Percentiles rank a stretch among this genome's conserved stretches.
Evolutionary conservation across 2,797 vertebrate genomes (phyloP).

Genomic region (Ctenosaura bakeri): DNA sequence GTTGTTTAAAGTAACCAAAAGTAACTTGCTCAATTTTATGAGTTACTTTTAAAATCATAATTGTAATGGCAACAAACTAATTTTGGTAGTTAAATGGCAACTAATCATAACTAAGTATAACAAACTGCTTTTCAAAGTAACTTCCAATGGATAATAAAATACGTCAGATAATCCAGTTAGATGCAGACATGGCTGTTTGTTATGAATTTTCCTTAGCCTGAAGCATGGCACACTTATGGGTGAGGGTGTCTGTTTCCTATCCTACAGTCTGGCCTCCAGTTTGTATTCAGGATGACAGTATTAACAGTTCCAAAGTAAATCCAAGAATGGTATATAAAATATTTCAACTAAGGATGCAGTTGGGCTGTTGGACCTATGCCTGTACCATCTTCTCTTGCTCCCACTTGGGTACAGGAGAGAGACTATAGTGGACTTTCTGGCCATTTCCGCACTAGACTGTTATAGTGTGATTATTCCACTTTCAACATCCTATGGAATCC

Average conservation of each 20-base stretch:
- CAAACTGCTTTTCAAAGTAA: too few species aligned
- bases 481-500: too few species aligned
- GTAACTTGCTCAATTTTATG: too few species aligned
- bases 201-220: background rate
- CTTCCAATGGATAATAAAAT: background rate
- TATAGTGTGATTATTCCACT: too few species aligned
- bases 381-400: background rate
- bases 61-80: too few species aligned
- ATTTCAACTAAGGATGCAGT: background rate
- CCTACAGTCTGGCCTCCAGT: background rate
- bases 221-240: background rate
- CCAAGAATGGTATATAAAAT: background rate
- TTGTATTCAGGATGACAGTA: background rate
- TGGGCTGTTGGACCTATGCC: background rate
- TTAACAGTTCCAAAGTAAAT: too few species aligned
- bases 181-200: background rate
- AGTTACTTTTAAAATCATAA: too few species aligned
- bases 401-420: background rate
- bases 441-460: too few species aligned
- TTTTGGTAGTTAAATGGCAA: too few species aligned
- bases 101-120: too few species aligned
- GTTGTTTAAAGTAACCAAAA: too few species aligned
- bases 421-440: too few species aligned
- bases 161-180: background rate
- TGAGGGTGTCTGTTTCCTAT: background rate